Base-by-base conservation (phyloP, 2,113 vertebrate genomes). In the Pelecanoides urinatrix region DNA sequence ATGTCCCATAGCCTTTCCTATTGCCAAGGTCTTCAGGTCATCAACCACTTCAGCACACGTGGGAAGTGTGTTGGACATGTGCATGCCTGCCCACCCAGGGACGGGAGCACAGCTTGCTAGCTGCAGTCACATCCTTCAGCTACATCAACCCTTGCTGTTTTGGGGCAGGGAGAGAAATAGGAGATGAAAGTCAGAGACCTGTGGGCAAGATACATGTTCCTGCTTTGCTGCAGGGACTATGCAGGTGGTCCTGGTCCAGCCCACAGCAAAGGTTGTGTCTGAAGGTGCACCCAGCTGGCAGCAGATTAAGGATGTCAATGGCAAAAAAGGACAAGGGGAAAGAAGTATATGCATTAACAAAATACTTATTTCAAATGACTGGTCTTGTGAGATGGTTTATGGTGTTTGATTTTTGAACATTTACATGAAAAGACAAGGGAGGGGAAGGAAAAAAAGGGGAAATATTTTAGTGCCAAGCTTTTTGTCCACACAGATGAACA, bases 41-140 rank as follows among this genome's bases (percentile, higher is more conserved):
- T n/a, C 26, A 26, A 0, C 11, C 5, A 17, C 26, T 63, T 49
- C 30, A 16, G 38, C 0, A 1, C 2, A 3, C 29, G 27, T 0
- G 0, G 21, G 36, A 49, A 9, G 4, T 13, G 11, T 40, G 16
- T 17, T 10, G 10, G 42, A 29, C n/a, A 23, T 0, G 0, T 4
- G 32, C 10, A 8, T 1, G 1, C 26, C 38, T 67, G 26, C 18
- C 53, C 21, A 19, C 29, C 16, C 3, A 1, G 47, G 5, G 16
- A 55, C 20, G 59, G 47, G 9, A 68, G 44, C 13, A 36, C 40
- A 71, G 32, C 68, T 74, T 59, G 55, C 17, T 19, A 38, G 52
- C 26, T 36, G 15, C n/a, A 30, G 16, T 36, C 73, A 34, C 9
- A 6, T 34, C 34, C n/a, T 32, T 52, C 70, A 75, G 47, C 63